Evolutionary conservation across 2,888 invertebrate genomes (phyloP).

Genomic region (Cheilosia vulpina): DNA sequence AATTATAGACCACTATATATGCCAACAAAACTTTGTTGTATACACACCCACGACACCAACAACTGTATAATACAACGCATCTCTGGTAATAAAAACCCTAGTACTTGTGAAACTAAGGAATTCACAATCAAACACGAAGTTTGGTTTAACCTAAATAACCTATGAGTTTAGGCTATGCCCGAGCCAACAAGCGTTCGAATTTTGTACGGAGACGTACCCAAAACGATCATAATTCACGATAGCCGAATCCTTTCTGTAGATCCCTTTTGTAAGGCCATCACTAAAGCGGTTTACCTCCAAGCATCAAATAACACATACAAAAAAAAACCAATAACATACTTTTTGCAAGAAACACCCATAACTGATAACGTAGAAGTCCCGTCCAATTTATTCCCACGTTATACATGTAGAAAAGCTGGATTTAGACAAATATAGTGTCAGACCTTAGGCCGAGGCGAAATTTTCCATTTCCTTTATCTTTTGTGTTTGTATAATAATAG

Average conservation of each 20-base stretch:
- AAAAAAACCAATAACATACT: background rate
- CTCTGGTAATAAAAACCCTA: too few relatives aligned
- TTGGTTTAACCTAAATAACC: too few relatives aligned
- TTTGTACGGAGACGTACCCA: too few relatives aligned
- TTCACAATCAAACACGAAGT: too few relatives aligned
- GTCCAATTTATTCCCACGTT: background rate
- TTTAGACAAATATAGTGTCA: slow-evolving; percentile 9
- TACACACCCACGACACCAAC: background rate
- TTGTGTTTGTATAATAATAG: background rate
- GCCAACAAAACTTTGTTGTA: background rate
- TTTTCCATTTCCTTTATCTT: background rate
- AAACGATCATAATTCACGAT: too few relatives aligned
- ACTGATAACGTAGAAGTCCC: slow-evolving; percentile 1
- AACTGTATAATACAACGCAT: background rate
- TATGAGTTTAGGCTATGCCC: too few relatives aligned
- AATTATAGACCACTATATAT: background rate
- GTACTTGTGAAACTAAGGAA: too few relatives aligned
- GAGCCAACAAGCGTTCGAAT: too few relatives aligned
- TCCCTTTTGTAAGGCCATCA: accelerated
- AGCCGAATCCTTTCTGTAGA: background rate
- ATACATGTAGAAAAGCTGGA: slow-evolving; percentile 5
- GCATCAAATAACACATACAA: background rate
- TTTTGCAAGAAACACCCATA: background rate
- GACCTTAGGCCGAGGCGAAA: background rate
- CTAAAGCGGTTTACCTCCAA: accelerated